Conservation (phyloP, 1,140 invertebrate species). For the Potamilus streckersoni region DNA sequence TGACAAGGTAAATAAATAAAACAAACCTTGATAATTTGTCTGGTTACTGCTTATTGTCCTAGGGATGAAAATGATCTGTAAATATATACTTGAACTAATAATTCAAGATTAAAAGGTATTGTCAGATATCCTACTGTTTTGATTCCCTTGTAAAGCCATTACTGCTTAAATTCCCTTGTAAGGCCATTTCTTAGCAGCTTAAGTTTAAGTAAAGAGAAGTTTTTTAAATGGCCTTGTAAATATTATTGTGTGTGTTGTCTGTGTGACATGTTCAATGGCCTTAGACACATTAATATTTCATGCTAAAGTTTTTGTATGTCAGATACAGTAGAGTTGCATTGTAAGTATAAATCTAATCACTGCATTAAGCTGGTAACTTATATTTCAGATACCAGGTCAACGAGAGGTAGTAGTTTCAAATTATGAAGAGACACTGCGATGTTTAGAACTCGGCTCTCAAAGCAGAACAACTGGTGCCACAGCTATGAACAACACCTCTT, state of each 20-base stretch:
- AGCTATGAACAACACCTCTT: constrained; percentile 80
- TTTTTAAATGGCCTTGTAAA: background rate
- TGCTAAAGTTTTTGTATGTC: background rate
- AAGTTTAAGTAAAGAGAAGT: background rate
- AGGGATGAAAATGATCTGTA: no score
- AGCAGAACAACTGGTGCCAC: constrained; percentile 85
- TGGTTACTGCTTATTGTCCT: no score
- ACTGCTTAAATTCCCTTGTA: no score
- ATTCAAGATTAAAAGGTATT: no score
- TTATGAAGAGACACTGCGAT: constrained; percentile 62
- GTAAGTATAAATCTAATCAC: background rate
- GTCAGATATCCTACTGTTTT: no score
- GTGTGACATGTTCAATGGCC: background rate
- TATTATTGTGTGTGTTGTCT: no score
- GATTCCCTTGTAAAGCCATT: no score
- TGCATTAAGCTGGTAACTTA: background rate
- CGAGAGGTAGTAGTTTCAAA: constrained; percentile 47
- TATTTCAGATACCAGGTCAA: constrained; percentile 59
- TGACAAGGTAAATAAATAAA: no score
- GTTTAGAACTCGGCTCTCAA: constrained; percentile 77
- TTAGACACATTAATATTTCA: background rate
- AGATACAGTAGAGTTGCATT: background rate
- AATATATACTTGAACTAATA: no score
- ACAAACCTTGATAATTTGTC: no score
- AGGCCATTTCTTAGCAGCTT: no score